A percentile compares a stretch with the other conserved stretches of the same genome.
Evolutionary conservation across 2,797 vertebrate species (phyloP).

Genomic region (Onychomys leucogaster): DNA sequence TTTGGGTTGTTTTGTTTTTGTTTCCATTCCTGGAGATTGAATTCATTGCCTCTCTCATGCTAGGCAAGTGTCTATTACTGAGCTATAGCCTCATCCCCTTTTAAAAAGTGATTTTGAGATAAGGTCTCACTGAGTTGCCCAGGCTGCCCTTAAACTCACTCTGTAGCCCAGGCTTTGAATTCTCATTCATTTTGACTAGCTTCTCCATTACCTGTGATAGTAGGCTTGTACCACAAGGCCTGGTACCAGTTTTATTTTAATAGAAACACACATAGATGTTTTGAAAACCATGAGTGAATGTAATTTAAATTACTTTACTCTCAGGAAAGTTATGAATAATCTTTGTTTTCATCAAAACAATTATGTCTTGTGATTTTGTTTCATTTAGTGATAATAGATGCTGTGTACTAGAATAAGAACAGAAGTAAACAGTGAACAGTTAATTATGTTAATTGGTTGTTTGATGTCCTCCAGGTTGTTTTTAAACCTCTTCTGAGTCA

Average conservation of each 20-base stretch:
- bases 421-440: neutral
- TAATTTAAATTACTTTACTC: conserved; percentile 51
- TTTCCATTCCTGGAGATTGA: neutral
- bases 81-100: neutral
- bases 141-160: neutral
- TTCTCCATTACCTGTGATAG: neutral
- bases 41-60: neutral
- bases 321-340: neutral
- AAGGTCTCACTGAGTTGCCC: neutral
- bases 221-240: neutral
- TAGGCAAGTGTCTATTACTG: neutral
- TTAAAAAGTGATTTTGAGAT: neutral
- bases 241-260: neutral
- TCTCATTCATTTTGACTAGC: neutral
- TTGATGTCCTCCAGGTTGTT: conserved; percentile 92
- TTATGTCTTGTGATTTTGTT: neutral
- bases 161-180: neutral
- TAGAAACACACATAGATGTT: neutral
- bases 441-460: neutral
- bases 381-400: neutral
- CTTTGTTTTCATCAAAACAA: conserved; percentile 3
- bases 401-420: neutral
- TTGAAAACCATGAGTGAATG: conserved; percentile 18
- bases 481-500: conserved; percentile 97
- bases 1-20: neutral